These are phyloP conservation scores for Amaurobius ferox DNA, from an alignment of 2,888 invertebrate genomes.

Conservation along the genomic window DNA sequence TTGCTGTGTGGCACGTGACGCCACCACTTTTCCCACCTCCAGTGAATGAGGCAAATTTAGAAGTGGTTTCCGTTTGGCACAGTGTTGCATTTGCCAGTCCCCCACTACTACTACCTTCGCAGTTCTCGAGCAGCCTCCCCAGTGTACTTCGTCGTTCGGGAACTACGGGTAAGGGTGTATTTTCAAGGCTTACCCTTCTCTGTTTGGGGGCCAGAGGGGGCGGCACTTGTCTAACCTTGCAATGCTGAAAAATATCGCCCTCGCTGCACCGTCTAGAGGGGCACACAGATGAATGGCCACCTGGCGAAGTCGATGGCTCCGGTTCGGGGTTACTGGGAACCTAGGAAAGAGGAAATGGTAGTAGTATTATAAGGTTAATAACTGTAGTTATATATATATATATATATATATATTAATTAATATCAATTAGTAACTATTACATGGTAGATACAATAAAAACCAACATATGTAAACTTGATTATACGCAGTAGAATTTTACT, in stretches of 20 bases:
- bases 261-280: constrained; percentile 41
- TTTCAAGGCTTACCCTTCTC: constrained; percentile 41
- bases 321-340: not conserved
- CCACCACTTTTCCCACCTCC: constrained; percentile 32
- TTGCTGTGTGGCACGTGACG: constrained; percentile 22
- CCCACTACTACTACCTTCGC: constrained; percentile 25
- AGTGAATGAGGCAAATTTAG: constrained; percentile 59
- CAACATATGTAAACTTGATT: no score
- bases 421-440: no score
- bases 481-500: no score
- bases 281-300: not conserved
- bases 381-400: no score
- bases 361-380: no score
- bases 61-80: constrained; percentile 34
- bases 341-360: not conserved
- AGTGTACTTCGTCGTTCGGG: constrained; percentile 39
- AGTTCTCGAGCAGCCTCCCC: not conserved
- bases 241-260: constrained; percentile 40
- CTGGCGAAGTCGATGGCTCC: not conserved
- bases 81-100: not conserved
- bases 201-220: constrained; percentile 36
- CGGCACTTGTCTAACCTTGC: constrained; percentile 5
- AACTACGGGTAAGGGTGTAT: constrained; percentile 28
- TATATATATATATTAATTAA: no score
- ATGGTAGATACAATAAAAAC: no score